phyloP scores from a whole-genome alignment of 2,797 vertebrate species.

The Netta rufina region DNA sequence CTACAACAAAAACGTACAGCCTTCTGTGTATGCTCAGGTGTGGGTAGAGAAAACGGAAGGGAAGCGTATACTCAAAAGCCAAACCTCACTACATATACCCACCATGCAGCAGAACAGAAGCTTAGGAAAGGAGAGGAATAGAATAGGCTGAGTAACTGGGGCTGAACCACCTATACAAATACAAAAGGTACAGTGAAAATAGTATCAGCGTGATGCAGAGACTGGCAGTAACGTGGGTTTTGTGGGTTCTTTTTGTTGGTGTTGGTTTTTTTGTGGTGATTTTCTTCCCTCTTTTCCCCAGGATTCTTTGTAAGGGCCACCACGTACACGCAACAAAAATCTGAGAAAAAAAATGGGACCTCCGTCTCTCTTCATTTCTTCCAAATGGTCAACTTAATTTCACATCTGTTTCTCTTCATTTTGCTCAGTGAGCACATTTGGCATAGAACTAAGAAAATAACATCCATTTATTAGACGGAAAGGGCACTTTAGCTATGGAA shows the following conservation, averaged over 20 bases:
- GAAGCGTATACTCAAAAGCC: background rate
- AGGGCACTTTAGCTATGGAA: background rate
- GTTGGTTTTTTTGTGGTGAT: background rate
- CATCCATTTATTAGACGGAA: background rate
- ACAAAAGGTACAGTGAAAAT: background rate
- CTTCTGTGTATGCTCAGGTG: background rate
- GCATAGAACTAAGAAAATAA: background rate
- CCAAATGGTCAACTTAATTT: background rate
- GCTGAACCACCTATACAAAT: background rate
- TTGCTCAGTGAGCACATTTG: background rate
- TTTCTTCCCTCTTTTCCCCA: background rate
- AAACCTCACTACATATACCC: background rate
- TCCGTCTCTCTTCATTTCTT: background rate
- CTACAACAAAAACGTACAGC: background rate
- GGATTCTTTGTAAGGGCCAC: background rate
- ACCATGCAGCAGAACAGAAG: background rate
- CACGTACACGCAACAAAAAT: background rate
- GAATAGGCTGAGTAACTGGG: background rate
- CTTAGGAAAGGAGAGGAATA: background rate
- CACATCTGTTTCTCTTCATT: background rate
- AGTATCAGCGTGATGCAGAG: background rate
- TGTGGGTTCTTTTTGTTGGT: background rate
- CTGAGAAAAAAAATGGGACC: background rate
- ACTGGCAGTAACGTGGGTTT: background rate
- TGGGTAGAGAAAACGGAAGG: background rate